A percentile compares a stretch with the other conserved stretches of the same genome.
phyloP scores from a whole-genome alignment of 2,113 vertebrate genomes.

The Pangasianodon hypophthalmus region DNA sequence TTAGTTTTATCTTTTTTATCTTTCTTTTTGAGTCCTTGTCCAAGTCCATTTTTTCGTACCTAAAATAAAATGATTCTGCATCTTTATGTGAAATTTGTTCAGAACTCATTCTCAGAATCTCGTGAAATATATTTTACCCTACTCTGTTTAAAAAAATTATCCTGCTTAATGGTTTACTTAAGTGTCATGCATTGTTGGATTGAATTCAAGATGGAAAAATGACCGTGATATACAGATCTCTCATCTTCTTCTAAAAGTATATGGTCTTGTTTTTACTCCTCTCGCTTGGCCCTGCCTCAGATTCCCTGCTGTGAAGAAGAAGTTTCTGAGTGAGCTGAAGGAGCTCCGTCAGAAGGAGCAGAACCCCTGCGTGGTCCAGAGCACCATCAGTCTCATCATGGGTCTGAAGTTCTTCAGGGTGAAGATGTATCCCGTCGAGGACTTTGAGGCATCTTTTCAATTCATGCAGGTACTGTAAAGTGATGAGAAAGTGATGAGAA shows the following conservation, averaged over 20 bases:
- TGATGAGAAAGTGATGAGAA: background rate
- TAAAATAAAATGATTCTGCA: background rate
- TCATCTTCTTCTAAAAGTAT: background rate
- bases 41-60: too few species aligned
- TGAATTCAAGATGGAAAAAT: background rate
- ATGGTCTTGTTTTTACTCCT: too few species aligned
- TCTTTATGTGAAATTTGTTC: background rate
- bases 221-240: background rate
- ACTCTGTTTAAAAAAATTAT: background rate
- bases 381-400: constrained; percentile 98
- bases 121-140: background rate
- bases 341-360: constrained; percentile 95
- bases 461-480: constrained; percentile 91
- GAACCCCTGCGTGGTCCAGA: constrained; percentile 89
- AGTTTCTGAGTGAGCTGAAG: constrained; percentile 95
- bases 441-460: constrained; percentile 98
- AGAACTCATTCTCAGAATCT: background rate
- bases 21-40: background rate
- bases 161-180: background rate
- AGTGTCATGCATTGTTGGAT: background rate
- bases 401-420: constrained; percentile 98
- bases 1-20: background rate
- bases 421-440: constrained; percentile 99
- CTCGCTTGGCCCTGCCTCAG: constrained; percentile 60
- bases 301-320: constrained; percentile 96